Evolutionary conservation across 2,797 vertebrate genomes (phyloP).

Genomic region (Sebastes umbrosus): DNA sequence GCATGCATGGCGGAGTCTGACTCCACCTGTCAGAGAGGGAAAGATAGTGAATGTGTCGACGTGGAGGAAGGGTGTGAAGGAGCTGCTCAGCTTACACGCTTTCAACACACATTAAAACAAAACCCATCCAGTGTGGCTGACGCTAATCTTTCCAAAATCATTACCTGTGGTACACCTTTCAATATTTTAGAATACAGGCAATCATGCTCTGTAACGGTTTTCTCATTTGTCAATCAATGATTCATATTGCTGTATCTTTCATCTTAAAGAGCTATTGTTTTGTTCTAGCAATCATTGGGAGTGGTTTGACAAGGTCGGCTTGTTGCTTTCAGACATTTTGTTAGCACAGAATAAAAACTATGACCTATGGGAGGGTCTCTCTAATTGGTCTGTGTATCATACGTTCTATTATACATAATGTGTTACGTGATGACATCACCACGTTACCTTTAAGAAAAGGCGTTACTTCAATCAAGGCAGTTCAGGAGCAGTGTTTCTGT

Average conservation of each 20-base stretch:
- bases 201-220: neutral
- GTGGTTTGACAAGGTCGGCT: neutral
- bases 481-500: too few relatives aligned
- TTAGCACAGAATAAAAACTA: neutral
- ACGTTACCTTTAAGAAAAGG: too few relatives aligned
- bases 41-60: slow-evolving; percentile 51
- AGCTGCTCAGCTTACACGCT: slow-evolving; percentile 42
- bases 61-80: slow-evolving; percentile 50
- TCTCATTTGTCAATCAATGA: neutral
- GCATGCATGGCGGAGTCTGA: slow-evolving; percentile 61
- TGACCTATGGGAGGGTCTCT: neutral
- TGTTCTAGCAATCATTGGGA: neutral
- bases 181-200: slow-evolving; percentile 7
- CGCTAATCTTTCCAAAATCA: slow-evolving; percentile 24
- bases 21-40: slow-evolving; percentile 73
- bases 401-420: too few relatives aligned
- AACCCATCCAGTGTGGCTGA: slow-evolving; percentile 32
- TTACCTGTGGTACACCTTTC: slow-evolving; percentile 20
- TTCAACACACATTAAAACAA: slow-evolving; percentile 52
- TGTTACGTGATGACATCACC: too few relatives aligned
- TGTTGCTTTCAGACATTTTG: neutral
- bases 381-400: neutral
- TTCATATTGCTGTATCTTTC: neutral
- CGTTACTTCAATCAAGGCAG: too few relatives aligned
- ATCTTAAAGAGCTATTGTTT: neutral